These are phyloP conservation scores for Caenorhabditis sinica DNA, from an alignment of 2,888 invertebrate genomes.

Conservation along the genomic window DNA sequence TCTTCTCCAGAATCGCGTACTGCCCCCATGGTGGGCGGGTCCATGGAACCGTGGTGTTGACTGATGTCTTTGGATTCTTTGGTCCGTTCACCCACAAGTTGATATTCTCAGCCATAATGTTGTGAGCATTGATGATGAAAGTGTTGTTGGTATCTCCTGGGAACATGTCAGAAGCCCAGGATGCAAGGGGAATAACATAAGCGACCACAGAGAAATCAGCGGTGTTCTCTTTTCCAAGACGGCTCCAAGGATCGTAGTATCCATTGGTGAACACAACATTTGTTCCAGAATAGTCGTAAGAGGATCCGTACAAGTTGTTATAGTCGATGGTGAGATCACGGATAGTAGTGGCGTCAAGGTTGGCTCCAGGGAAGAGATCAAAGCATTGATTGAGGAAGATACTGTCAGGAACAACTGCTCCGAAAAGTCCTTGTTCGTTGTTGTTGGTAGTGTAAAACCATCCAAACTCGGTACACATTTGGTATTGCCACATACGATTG, in stretches of 20 bases:
- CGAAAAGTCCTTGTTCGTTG: constrained; percentile 78
- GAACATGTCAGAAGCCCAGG: constrained; percentile 69
- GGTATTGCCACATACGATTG: constrained; percentile 92
- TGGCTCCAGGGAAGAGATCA: constrained; percentile 64
- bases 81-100: constrained; percentile 70
- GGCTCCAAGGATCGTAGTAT: constrained; percentile 50
- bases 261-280: constrained; percentile 71
- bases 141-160: constrained; percentile 46
- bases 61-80: constrained; percentile 42
- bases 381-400: constrained; percentile 64
- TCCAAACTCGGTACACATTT: constrained; percentile 96
- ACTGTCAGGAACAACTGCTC: constrained; percentile 67
- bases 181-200: constrained; percentile 53
- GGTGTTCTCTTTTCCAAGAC: constrained; percentile 45
- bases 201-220: constrained; percentile 47
- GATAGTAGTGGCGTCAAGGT: constrained; percentile 52
- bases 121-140: constrained; percentile 60
- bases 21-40: constrained; percentile 37
- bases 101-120: constrained; percentile 68
- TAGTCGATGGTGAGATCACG: constrained; percentile 41
- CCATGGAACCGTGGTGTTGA: constrained; percentile 61
- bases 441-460: constrained; percentile 92
- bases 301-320: constrained; percentile 41
- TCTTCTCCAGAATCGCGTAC: not conserved
- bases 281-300: constrained; percentile 64